Evolutionary conservation across 1,140 invertebrate species (phyloP).

Genomic region (Cardiocondyla obscurior): DNA sequence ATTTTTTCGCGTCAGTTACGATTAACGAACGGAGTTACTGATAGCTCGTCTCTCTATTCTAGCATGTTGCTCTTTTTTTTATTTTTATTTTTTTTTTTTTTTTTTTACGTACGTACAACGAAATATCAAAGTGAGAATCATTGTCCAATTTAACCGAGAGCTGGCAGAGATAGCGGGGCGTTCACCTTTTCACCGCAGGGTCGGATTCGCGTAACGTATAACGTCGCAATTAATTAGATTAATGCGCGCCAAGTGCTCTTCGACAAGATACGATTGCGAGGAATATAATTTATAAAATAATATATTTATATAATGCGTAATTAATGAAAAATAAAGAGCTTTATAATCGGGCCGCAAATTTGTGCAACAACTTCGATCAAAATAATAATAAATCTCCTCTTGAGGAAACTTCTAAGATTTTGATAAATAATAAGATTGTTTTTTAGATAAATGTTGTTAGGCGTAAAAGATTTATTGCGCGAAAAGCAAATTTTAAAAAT

Average conservation of each 20-base stretch:
- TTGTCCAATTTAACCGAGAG: constrained; percentile 64
- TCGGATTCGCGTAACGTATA: constrained; percentile 45
- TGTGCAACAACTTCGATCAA: not conserved
- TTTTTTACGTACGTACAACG: no score
- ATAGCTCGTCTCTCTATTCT: no score
- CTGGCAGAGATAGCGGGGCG: constrained; percentile 3
- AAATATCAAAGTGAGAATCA: constrained; percentile 58
- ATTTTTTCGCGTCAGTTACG: not conserved
- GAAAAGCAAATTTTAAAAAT: not conserved
- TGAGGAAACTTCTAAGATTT: not conserved
- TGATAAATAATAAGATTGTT: not conserved
- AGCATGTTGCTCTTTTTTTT: not conserved
- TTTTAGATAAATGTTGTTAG: not conserved
- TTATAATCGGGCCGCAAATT: not conserved
- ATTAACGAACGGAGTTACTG: not conserved
- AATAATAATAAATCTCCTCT: not conserved
- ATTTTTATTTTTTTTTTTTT: not conserved
- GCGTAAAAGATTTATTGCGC: not conserved
- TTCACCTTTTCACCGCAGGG: constrained; percentile 24
- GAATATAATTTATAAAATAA: not conserved
- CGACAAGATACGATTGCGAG: not conserved
- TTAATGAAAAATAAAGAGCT: not conserved
- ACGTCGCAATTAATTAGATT: constrained; percentile 72
- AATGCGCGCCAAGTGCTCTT: constrained; percentile 59
- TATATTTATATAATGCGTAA: not conserved